Evolutionary conservation across 2,113 vertebrate genomes (phyloP), one percentile per base, ranked within the genome.

Genomic region (Myiopsitta monachus): DNA sequence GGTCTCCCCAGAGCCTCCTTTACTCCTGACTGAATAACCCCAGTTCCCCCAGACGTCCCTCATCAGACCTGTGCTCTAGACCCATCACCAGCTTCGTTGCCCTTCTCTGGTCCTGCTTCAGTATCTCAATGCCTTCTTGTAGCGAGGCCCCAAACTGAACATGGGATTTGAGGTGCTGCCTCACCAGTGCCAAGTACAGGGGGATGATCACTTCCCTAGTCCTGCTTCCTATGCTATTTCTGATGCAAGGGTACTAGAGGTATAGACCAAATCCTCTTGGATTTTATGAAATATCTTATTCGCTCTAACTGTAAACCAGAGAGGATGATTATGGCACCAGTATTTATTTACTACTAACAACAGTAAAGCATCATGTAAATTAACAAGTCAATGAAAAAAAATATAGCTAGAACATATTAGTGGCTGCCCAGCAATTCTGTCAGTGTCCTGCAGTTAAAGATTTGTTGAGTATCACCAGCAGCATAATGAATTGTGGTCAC

Each of bases 81-180:
- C 22, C 12, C 30, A 33, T 55, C 15, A 17, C 6, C 18, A 81
- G 22, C 18, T 57, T 11, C 0, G 0, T 0, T 76, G 47, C 31
- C 36, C 16, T 69, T n/a, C 23, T 19, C 36, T 5, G 10, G 62
- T 63, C 8, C 28, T 0, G 1, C 41, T 87, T 23, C 41, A 87
- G 41, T 36, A 28, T 19, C 55, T 44, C 36, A 38, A 7, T 30
- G 47, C 7, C 31, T 30, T 68, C 4, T 11, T 10, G 23, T 8
- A 81, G 30, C 7, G 26, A 61, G 30, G 18, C n/a, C 17, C 61
- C 54, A 11, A 63, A 57, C 15, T 10, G 36, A 64, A 63, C 31
- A 49, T 7, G 33, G 70, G 4, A 82, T 51, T 64, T 22, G 4
- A 62, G 57, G 28, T 11, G 44, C 0, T 1, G 0, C 49, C 31